A percentile compares a stretch with the other conserved stretches of the same genome.
phyloP scores from a whole-genome alignment of 2,797 vertebrate genomes.

The Gorsachius magnificus region DNA sequence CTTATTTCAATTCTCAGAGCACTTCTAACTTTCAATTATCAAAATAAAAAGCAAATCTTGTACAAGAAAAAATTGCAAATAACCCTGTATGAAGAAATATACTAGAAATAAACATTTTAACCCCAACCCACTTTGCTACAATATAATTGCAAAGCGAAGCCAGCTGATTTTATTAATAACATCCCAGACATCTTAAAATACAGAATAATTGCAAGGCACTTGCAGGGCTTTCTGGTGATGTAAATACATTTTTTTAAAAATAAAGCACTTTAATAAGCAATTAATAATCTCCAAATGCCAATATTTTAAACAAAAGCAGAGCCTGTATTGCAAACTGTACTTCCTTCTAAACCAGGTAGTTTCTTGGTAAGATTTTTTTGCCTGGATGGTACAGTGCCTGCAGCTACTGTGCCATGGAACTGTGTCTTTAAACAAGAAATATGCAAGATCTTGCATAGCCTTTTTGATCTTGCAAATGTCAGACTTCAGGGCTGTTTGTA shows the following conservation, averaged over 20 bases:
- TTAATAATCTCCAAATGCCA: not conserved
- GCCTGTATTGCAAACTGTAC: not conserved
- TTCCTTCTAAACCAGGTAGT: not conserved
- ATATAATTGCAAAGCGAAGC: not conserved
- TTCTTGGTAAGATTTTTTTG: not conserved
- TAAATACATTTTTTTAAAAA: not conserved
- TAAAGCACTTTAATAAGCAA: not conserved
- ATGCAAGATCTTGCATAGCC: not conserved
- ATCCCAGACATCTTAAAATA: not conserved
- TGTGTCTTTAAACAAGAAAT: not conserved
- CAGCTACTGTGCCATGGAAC: not conserved
- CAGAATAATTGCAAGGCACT: not conserved
- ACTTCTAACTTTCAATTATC: not conserved
- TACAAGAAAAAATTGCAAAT: not conserved
- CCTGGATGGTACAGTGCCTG: not conserved
- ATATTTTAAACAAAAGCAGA: not conserved
- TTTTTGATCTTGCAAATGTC: conserved; percentile 3
- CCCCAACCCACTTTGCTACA: not conserved
- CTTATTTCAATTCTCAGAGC: not conserved
- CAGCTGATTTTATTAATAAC: not conserved
- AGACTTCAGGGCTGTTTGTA: not conserved
- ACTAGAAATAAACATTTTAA: not conserved
- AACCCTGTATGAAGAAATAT: not conserved
- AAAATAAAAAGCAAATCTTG: not conserved
- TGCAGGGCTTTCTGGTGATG: not conserved